Base-by-base conservation (phyloP, 2,113 vertebrate genomes). In the Myiopsitta monachus region DNA sequence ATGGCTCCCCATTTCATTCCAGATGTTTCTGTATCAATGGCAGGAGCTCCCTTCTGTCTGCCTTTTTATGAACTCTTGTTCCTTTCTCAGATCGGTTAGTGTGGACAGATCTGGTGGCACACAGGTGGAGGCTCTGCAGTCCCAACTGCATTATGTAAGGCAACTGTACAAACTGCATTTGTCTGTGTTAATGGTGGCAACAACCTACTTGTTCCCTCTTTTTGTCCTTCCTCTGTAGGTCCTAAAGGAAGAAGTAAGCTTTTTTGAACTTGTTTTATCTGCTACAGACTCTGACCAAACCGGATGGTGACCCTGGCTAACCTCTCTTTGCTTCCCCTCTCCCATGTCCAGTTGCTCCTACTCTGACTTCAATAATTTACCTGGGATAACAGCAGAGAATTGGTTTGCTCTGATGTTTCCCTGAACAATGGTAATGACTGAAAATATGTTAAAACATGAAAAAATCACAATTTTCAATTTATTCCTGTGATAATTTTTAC, bases 301-400 rank as follows among this genome's bases (percentile, higher is more conserved):
- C 1, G 1, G 15, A 27, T 1, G 0, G 18, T 67, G 57, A 74
- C n/a, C 9, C 33, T 36, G 24, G 18, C 36, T 83, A 18, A 33
- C 24, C 30, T 61, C 38, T 28, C 26, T 88, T 84, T 87, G 12
- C n/a, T 54, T 43, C 14, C 31, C 19, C 14, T 70, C 31, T 41
- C 11, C 11, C 62, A 63, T 0, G 1, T 55, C 47, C 52, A 36
- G 15, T 72, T 51, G 38, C 13, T 68, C n/a, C 51, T 31, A 8
- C 27, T 52, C 19, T 10, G 13, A 46, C 11, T 59, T 67, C 54
- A 63, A 1, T 73, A 46, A 47, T 85, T 75, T 64, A 68, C 57
- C 51, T 78, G 81, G 49, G 69, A 43, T 69, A 44, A 38, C 41
- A 77, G n/a, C 28, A 62, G 44, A 61, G 23, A 69, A 66, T 10